A percentile compares a stretch with the other conserved stretches of the same genome.
Conservation (phyloP, 2,888 invertebrate genomes). For the Oligia latruncula region DNA sequence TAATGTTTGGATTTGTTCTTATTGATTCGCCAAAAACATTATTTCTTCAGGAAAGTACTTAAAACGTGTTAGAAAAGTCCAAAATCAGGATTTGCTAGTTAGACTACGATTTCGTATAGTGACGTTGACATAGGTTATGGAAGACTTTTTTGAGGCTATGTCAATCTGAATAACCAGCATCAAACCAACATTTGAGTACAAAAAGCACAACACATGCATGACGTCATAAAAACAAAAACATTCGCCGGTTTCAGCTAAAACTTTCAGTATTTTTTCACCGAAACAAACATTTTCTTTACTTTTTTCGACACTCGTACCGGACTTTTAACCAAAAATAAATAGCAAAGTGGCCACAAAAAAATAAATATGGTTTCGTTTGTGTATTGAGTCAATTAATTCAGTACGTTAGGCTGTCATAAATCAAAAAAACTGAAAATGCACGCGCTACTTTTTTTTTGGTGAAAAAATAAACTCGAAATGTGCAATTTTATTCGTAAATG, state of each 20-base stretch:
- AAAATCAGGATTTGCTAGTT: not conserved
- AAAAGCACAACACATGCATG: slow-evolving; percentile 25
- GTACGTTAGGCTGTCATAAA: slow-evolving; percentile 59
- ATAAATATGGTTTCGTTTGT: slow-evolving; percentile 59
- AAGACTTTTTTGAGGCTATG: not conserved
- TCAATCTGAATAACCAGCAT: slow-evolving; percentile 4
- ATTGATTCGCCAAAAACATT: not conserved
- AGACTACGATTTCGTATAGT: not conserved
- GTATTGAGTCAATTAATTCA: slow-evolving; percentile 61
- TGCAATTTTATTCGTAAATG: slow-evolving; percentile 72
- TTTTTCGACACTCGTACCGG: slow-evolving; percentile 29
- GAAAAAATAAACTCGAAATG: slow-evolving; percentile 55
- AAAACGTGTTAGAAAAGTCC: not conserved
- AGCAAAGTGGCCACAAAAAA: slow-evolving; percentile 51
- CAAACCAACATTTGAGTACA: slow-evolving; percentile 36
- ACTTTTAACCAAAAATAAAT: slow-evolving; percentile 56
- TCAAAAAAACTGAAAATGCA: slow-evolving; percentile 59
- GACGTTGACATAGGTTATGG: not conserved
- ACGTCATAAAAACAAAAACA: slow-evolving; percentile 31
- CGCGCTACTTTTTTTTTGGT: slow-evolving; percentile 38
- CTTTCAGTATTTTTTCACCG: slow-evolving; percentile 44
- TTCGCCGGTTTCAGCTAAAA: slow-evolving; percentile 14
- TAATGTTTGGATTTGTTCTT: slow-evolving; percentile 5
- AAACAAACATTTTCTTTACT: slow-evolving; percentile 54
- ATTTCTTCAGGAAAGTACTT: not conserved